Evolutionary conservation across 2,888 invertebrate genomes (phyloP).

Genomic region (Torymus auratus): DNA sequence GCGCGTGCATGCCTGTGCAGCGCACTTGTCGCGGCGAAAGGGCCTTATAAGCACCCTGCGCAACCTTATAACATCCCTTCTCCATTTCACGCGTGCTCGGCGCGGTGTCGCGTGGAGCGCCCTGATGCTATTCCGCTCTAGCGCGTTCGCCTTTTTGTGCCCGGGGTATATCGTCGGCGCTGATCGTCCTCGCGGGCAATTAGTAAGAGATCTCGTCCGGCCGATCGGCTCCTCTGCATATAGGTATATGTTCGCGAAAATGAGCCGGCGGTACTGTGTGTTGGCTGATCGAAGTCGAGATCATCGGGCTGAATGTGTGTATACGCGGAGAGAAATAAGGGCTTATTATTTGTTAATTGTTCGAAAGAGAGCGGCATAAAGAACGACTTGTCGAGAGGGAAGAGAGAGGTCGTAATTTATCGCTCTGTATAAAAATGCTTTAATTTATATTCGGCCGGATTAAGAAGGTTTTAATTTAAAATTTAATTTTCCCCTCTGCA

Average conservation of each 20-base stretch:
- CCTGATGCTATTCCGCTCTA: neutral
- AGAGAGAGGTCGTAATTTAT: neutral
- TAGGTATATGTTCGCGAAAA: neutral
- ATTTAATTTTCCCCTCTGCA: no score
- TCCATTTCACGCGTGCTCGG: conserved; percentile 65
- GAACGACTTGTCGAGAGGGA: neutral
- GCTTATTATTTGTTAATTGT: conserved; percentile 32
- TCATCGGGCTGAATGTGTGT: neutral
- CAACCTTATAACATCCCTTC: conserved; percentile 65
- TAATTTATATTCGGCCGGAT: neutral
- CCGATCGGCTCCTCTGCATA: conserved; percentile 22
- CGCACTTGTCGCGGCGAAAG: conserved; percentile 27
- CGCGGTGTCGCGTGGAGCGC: conserved; percentile 31
- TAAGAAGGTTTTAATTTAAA: neutral
- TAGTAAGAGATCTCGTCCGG: conserved; percentile 46
- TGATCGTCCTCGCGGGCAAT: conserved; percentile 29
- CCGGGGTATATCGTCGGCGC: neutral
- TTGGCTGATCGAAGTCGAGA: conserved; percentile 39
- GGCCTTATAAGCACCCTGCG: conserved; percentile 52
- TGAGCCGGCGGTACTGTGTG: conserved; percentile 22
- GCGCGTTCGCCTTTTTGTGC: neutral
- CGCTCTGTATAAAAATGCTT: neutral
- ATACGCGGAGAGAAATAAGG: neutral
- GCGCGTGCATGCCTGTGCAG: conserved; percentile 41
- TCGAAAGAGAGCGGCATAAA: neutral